phyloP scores from a whole-genome alignment of 2,888 invertebrate species.

The Tinea trinotella region DNA sequence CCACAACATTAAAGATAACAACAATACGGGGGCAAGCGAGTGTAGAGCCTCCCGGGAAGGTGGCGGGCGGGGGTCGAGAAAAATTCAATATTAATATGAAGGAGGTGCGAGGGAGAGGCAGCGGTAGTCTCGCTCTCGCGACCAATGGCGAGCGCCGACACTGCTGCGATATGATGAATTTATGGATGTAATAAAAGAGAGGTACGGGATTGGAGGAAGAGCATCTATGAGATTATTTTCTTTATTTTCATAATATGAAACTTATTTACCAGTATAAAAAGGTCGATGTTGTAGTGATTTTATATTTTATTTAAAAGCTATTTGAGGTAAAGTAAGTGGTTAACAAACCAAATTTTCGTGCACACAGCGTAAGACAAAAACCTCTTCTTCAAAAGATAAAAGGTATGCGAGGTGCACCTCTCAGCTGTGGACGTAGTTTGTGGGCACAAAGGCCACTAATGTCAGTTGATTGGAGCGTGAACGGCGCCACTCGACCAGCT shows the following conservation, averaged over 20 bases:
- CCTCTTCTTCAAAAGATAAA: not conserved
- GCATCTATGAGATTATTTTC: slow-evolving; percentile 69
- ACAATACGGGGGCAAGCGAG: slow-evolving; percentile 72
- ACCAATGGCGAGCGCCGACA: slow-evolving; percentile 70
- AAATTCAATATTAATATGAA: slow-evolving; percentile 88
- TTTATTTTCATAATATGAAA: slow-evolving; percentile 64
- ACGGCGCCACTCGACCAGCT: slow-evolving; percentile 58
- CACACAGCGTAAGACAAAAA: not conserved
- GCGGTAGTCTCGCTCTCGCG: slow-evolving; percentile 64
- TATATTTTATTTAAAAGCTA: not conserved
- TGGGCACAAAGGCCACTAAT: slow-evolving; percentile 38
- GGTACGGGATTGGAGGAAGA: slow-evolving; percentile 77
- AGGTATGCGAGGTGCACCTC: not conserved
- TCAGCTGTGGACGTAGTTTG: slow-evolving; percentile 2
- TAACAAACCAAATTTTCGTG: too few species aligned
- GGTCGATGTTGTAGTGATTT: not conserved
- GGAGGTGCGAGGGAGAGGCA: slow-evolving; percentile 75
- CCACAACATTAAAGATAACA: slow-evolving; percentile 74
- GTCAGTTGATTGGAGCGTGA: slow-evolving; percentile 69
- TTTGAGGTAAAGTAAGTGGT: too few species aligned
- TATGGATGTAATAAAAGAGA: slow-evolving; percentile 86
- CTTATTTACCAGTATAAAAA: not conserved
- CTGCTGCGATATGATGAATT: slow-evolving; percentile 81
- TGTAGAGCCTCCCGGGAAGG: slow-evolving; percentile 69
- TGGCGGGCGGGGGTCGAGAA: slow-evolving; percentile 74